phyloP scores from a whole-genome alignment of 2,888 invertebrate species.

The Malachius bipustulatus region DNA sequence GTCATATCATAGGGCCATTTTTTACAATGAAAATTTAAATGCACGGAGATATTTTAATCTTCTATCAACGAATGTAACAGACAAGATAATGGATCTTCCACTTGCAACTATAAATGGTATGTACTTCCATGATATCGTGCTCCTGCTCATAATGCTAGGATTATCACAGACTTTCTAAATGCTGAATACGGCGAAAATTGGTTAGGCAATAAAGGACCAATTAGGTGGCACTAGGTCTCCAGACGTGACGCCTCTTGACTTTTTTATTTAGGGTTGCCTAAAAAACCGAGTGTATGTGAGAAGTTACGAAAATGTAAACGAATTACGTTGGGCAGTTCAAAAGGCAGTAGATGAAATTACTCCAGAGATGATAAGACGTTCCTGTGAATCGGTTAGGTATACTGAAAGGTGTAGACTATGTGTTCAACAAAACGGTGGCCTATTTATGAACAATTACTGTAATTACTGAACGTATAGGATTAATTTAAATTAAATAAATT shows the following conservation, averaged over 20 bases:
- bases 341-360: conserved; percentile 1
- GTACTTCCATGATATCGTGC: neutral
- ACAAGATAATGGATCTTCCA: conserved; percentile 3
- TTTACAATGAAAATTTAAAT: neutral
- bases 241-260: conserved; percentile 2
- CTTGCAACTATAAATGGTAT: conserved; percentile 2
- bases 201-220: neutral
- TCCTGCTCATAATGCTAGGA: conserved; percentile 3
- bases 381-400: conserved; percentile 3
- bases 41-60: neutral
- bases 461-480: no score
- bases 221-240: no score
- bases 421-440: no score
- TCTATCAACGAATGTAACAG: conserved; percentile 2
- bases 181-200: conserved; percentile 1
- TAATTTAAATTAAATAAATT: no score
- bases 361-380: conserved; percentile 2
- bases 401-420: conserved; percentile 1
- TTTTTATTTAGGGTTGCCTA: neutral
- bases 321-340: conserved; percentile 1
- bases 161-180: neutral
- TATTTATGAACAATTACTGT: no score
- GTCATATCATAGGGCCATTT: conserved; percentile 1
- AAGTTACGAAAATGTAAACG: neutral
- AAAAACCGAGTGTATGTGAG: conserved; percentile 3